Conservation (phyloP, 2,113 vertebrate genomes). For the Galemys pyrenaicus region DNA sequence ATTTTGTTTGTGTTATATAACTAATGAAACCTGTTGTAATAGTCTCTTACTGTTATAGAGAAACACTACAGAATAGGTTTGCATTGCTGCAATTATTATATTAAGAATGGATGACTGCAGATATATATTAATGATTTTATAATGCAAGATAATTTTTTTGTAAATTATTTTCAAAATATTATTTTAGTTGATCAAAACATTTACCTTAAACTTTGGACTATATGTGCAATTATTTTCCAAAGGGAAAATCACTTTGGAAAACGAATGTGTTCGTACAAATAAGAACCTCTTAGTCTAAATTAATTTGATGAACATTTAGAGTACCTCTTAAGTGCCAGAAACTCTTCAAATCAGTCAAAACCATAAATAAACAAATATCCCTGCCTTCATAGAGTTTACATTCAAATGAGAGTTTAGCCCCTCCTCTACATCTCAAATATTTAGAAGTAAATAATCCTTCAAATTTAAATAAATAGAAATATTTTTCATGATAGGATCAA, state of each 20-base stretch:
- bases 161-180: not conserved
- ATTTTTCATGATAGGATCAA: not conserved
- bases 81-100: not conserved
- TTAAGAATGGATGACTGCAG: not conserved
- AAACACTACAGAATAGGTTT: not conserved
- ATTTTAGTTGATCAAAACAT: not conserved
- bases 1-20: not conserved
- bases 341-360: not conserved
- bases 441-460: not conserved
- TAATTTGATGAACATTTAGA: not conserved
- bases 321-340: too few species aligned
- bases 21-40: not conserved
- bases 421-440: not conserved
- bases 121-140: not conserved
- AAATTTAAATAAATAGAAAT: constrained; percentile 28
- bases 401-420: not conserved
- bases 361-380: not conserved
- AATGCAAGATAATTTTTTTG: not conserved
- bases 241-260: not conserved
- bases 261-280: not conserved
- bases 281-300: not conserved
- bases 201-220: not conserved
- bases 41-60: not conserved
- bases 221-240: not conserved
- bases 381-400: not conserved